phyloP scores from a whole-genome alignment of 2,888 invertebrate genomes.

The Baronia brevicornis region DNA sequence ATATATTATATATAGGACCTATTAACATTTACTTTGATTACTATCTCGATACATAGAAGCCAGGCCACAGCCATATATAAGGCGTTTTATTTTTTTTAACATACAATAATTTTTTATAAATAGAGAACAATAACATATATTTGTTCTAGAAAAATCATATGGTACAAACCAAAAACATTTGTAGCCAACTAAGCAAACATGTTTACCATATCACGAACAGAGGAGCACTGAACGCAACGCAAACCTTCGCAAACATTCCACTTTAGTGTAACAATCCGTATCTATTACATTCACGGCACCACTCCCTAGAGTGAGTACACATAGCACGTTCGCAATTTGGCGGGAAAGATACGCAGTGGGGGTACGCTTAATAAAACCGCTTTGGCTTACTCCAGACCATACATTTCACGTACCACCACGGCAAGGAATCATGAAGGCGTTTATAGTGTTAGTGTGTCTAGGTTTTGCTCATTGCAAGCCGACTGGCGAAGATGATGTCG shows the following conservation, averaged over 20 bases:
- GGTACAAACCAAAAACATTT: too few species aligned
- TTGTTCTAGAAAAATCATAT: too few species aligned
- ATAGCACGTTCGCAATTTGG: conserved; percentile 24
- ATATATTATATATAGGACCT: too few species aligned
- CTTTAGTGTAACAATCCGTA: conserved; percentile 11
- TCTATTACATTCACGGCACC: conserved; percentile 23
- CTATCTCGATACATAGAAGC: too few species aligned
- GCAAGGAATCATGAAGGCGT: conserved; percentile 58
- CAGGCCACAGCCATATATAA: too few species aligned
- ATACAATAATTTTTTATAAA: too few species aligned
- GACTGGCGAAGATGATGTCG: conserved; percentile 64
- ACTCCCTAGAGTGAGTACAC: conserved; percentile 15
- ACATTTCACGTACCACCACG: conserved; percentile 57
- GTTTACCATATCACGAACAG: conserved; percentile 6
- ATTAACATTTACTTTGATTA: too few species aligned
- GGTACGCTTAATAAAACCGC: conserved; percentile 63
- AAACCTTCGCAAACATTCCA: conserved; percentile 5
- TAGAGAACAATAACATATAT: too few species aligned
- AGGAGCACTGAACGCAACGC: conserved; percentile 12
- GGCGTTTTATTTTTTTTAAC: too few species aligned
- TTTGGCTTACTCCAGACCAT: conserved; percentile 40
- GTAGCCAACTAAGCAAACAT: conserved; percentile 2
- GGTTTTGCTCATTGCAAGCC: conserved; percentile 65
- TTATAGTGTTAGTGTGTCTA: conserved; percentile 65
- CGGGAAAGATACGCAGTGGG: conserved; percentile 42